Percentiles rank a stretch among this genome's conserved stretches.
phyloP scores from a whole-genome alignment of 1,140 invertebrate genomes.

The Lasioglossum albipes region DNA sequence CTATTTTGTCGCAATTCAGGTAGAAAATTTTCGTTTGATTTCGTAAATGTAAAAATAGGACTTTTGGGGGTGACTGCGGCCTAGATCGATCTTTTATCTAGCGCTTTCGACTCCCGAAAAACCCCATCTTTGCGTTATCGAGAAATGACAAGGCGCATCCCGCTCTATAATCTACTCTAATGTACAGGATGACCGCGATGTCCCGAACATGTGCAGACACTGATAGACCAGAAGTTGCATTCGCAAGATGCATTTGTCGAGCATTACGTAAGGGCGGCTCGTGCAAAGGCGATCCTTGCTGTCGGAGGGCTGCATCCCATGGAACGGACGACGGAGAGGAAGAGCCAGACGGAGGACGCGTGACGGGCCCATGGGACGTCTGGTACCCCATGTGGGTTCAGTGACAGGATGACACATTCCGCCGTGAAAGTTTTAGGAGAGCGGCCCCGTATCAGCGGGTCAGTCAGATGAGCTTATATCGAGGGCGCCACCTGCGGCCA shows the following conservation, averaged over 20 bases:
- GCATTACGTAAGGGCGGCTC: not conserved
- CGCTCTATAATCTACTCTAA: no score
- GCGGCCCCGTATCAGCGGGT: conserved; percentile 71
- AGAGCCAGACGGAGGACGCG: conserved; percentile 59
- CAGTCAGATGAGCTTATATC: conserved; percentile 71
- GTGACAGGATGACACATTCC: conserved; percentile 79
- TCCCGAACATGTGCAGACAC: no score
- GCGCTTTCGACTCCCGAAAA: no score
- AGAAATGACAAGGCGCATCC: no score
- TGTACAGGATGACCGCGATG: no score
- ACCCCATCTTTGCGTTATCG: no score
- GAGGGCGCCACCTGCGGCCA: conserved; percentile 78
- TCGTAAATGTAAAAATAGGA: no score
- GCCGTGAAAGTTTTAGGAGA: conserved; percentile 77
- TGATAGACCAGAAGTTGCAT: not conserved
- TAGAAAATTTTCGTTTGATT: no score
- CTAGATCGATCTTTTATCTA: no score
- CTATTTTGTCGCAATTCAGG: no score
- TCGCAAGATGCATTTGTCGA: not conserved
- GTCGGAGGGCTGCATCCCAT: not conserved
- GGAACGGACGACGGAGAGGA: conserved; percentile 11
- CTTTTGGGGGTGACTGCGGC: no score
- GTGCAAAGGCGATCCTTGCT: not conserved
- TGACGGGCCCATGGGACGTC: conserved; percentile 70
- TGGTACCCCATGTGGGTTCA: conserved; percentile 69